A percentile compares a stretch with the other conserved stretches of the same genome.
Conservation (phyloP, 2,888 invertebrate genomes). For the Sphaerophoria taeniata region DNA sequence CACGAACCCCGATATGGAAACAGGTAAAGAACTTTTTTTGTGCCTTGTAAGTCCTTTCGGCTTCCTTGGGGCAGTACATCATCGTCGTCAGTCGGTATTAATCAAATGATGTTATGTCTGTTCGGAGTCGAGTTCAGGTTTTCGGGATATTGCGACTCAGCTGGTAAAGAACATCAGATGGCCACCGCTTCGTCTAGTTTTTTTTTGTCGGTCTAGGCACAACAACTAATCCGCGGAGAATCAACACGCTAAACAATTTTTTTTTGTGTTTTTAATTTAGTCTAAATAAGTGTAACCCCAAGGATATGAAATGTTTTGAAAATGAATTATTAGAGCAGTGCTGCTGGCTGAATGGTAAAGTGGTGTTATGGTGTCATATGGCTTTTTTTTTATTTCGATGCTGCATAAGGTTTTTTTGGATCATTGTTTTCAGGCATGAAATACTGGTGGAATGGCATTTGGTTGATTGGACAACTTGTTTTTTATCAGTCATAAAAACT, state of each 20-base stretch:
- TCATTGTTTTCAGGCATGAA: not conserved
- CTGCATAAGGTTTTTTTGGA: constrained; percentile 12
- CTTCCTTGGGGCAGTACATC: constrained; percentile 61
- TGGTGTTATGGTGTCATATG: constrained; percentile 55
- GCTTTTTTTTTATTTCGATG: constrained; percentile 35
- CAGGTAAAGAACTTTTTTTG: no score
- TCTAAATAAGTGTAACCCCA: constrained; percentile 47
- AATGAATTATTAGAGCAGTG: constrained; percentile 59
- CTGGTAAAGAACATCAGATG: constrained; percentile 67
- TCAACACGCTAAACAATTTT: constrained; percentile 63
- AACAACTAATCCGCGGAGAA: constrained; percentile 49
- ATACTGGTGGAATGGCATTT: not conserved
- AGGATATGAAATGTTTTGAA: constrained; percentile 44
- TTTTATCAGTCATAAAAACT: no score
- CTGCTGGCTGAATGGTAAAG: constrained; percentile 15
- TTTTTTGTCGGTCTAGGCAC: not conserved
- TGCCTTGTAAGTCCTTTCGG: constrained; percentile 38
- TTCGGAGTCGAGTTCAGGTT: constrained; percentile 18
- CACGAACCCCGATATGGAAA: constrained; percentile 8
- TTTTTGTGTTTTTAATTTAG: not conserved
- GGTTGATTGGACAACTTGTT: no score
- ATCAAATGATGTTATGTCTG: constrained; percentile 62
- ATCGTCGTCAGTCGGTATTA: constrained; percentile 61
- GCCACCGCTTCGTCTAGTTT: constrained; percentile 31
- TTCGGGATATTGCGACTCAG: constrained; percentile 44